Conservation (phyloP, 2,888 invertebrate genomes). For the Plutella xylostella region DNA sequence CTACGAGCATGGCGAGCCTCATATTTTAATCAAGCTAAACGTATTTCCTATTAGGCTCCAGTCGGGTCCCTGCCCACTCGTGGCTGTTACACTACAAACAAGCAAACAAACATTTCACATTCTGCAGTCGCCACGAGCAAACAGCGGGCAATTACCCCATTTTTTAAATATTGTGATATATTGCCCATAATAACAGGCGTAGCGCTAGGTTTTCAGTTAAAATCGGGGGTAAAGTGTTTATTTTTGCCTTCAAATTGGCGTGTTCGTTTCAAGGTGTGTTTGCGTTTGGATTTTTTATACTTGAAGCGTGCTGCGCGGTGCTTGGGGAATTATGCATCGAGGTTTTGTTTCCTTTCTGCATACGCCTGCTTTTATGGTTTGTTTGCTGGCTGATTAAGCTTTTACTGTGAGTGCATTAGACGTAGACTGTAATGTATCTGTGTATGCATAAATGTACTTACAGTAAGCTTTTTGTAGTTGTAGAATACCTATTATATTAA, state of each 20-base stretch:
- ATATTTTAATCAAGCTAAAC: constrained; percentile 3
- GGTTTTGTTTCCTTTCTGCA: too few relatives aligned
- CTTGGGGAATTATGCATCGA: too few relatives aligned
- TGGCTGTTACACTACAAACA: background rate
- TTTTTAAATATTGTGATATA: constrained; percentile 63
- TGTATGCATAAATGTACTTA: too few relatives aligned
- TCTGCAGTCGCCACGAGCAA: constrained; percentile 25
- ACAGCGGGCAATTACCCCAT: constrained; percentile 49
- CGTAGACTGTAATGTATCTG: too few relatives aligned
- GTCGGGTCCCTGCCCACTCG: background rate
- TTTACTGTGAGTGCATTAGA: too few relatives aligned
- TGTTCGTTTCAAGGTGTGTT: constrained; percentile 23
- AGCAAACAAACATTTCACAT: constrained; percentile 2
- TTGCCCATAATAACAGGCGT: constrained; percentile 56
- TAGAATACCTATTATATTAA: too few relatives aligned
- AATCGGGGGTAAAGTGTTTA: constrained; percentile 54
- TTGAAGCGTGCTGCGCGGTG: background rate
- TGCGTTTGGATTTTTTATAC: constrained; percentile 11
- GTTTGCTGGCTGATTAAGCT: too few relatives aligned
- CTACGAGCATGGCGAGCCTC: constrained; percentile 16
- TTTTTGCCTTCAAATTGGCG: constrained; percentile 35
- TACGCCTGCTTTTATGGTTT: background rate
- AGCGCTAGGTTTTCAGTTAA: constrained; percentile 38
- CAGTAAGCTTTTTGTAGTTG: too few relatives aligned
- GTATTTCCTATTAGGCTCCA: background rate